These are phyloP conservation scores for Crenichthys baileyi DNA, from an alignment of 2,797 vertebrate genomes.

Conservation along the genomic window DNA sequence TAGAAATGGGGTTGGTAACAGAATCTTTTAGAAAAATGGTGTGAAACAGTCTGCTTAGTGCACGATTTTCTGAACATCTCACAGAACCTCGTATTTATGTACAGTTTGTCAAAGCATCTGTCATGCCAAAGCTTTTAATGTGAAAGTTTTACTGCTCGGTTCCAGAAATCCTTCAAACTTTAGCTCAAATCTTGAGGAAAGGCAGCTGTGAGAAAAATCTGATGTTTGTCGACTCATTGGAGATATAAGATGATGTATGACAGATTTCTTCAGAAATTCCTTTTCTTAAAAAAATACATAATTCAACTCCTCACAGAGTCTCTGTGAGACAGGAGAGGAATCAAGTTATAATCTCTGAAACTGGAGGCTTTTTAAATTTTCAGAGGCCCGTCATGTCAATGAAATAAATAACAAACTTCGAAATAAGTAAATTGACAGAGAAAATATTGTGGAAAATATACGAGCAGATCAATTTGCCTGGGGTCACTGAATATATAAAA, in stretches of 20 bases:
- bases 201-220: constrained; percentile 22
- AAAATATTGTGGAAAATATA: constrained; percentile 65
- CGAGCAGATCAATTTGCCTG: constrained; percentile 70
- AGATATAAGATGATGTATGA: constrained; percentile 34
- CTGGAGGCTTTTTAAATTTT: constrained; percentile 56
- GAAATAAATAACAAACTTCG: constrained; percentile 81
- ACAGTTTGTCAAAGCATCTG: constrained; percentile 52
- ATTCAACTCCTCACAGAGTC: constrained; percentile 36
- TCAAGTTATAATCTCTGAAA: constrained; percentile 63
- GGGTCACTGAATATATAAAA: constrained; percentile 62
- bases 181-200: constrained; percentile 30
- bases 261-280: constrained; percentile 46
- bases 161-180: constrained; percentile 44
- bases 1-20: constrained; percentile 22
- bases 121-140: constrained; percentile 29
- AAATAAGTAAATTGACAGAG: constrained; percentile 55
- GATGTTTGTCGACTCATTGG: constrained; percentile 17
- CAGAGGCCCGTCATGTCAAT: constrained; percentile 72
- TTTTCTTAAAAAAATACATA: constrained; percentile 49
- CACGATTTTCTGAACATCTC: constrained; percentile 58
- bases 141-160: constrained; percentile 39
- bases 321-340: constrained; percentile 51
- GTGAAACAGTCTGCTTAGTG: constrained; percentile 49
- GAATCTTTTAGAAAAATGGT: constrained; percentile 23
- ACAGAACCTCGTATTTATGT: constrained; percentile 73